Evolutionary conservation across 2,888 invertebrate genomes (phyloP), one percentile per base, ranked within the genome.

Genomic region (Noctua pronuba): DNA sequence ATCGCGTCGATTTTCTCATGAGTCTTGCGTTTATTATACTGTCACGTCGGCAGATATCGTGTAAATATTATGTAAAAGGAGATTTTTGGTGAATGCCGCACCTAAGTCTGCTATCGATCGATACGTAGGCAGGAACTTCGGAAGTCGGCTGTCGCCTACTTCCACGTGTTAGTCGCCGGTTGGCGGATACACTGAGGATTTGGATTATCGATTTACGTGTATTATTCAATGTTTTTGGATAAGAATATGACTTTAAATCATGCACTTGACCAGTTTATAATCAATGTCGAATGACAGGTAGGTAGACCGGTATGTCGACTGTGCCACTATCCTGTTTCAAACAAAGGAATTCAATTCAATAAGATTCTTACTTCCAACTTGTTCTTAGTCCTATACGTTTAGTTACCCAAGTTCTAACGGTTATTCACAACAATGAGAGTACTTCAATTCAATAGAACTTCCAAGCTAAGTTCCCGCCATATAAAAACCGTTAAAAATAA

Each of bases 151-250:
- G 70, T 76, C 80, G 72, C 62, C 65, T 65, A 73, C 66, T 81
- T 91, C 90, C 91, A 91, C 93, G 92, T 93, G 92, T 91, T 87
- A 86, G 76, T 88, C 88, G 88, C 89, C 88, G 89, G 91, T 93
- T 90, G 89, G 87, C 80, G 79, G 68, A 80, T 72, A 71, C 16
- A 66, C 35, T 31, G 44, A 58, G 65, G 65, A 66, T 83, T 83
- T 44, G 52, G 58, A 77, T 77, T 83, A 80, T 77, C 70, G 83
- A 66, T 60, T 70, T 44, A 49, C n/a, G 21, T 24, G 35, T 80
- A 31, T 18, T 10, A n/a, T n/a, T n/a, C n/a, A 24, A 65, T 65
- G 18, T 49, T 35, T 31, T 58, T 21, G 7, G 24, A 24, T 82
- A 82, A 28, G 28, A 71, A 28, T 79, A 52, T 28, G 10, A 35